Evolutionary conservation across 2,888 invertebrate genomes (phyloP), one percentile per base, ranked within the genome.

Genomic region (Scaptomyza caliginosa): DNA sequence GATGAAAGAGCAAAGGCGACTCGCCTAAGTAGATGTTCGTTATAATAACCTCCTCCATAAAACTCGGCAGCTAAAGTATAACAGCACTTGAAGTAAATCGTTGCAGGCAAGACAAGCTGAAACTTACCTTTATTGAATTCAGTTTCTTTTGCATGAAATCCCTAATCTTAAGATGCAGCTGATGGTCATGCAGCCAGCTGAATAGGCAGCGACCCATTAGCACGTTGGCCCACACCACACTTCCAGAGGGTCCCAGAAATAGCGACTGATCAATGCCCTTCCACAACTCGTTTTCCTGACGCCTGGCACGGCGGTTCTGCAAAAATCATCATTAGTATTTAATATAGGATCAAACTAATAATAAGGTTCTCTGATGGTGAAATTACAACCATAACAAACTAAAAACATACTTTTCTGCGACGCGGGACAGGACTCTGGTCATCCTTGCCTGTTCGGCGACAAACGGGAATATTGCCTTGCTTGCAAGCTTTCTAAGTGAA

Each of bases 41-140:
- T 48, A 97, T 93, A 17, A 93, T 92, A 40, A 97, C 92, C 77
- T 95, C 95, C 86, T 97, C 96, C 92, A 97, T 95, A 85, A 97
- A 96, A 85, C 95, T 95, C 4, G 97, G 97, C 49, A 96, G 92
- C 92, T 94, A 55, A n/a, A 55, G 46, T 6, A 1, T 10, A 0
- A 1, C 8, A n/a, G 16, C 2, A 8, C 6, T 8, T 32, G 2
- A 10, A 0, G 1, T 3, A 7, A 0, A 1, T 11, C n/a, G 4
- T 2, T 1, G 3, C 7, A 10, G 3, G n/a, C 8, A 17, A 4
- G 10, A 8, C 8, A 19, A 17, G 5, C 4, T 8, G 11, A 3
- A 32, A 28, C 55, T 21, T 1, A 90, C 91, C 86, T 90, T 90
- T 16, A 91, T 89, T 2, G 91, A 90, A 59, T 89, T 90, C 0